phyloP scores from a whole-genome alignment of 2,113 vertebrate species.

The Catharus fuscescens region DNA sequence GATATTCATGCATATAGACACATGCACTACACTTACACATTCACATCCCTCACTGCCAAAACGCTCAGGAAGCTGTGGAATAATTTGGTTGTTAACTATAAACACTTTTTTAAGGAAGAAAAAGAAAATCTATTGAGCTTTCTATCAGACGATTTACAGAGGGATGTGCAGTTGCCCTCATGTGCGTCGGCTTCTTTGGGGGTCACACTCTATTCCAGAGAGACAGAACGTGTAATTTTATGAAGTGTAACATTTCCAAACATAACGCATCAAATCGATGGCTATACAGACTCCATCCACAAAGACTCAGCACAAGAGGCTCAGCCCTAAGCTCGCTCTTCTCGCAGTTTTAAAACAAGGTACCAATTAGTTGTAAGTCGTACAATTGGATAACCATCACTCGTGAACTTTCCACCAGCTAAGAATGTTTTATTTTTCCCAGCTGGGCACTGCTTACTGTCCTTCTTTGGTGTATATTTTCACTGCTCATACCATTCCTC shows the following conservation, averaged over 20 bases:
- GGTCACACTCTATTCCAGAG: slow-evolving; percentile 4
- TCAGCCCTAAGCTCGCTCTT: background rate
- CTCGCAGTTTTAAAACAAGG: background rate
- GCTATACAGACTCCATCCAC: background rate
- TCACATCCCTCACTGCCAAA: background rate
- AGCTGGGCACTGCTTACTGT: background rate
- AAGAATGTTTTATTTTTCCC: background rate
- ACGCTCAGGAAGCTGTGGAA: background rate
- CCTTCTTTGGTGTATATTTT: background rate
- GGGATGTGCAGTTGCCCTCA: background rate
- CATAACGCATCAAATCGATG: slow-evolving; percentile 22
- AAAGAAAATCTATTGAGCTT: background rate
- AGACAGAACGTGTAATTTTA: background rate
- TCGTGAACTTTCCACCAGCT: background rate
- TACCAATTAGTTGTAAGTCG: background rate
- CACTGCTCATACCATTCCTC: background rate
- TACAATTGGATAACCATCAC: background rate
- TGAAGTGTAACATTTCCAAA: slow-evolving; percentile 32
- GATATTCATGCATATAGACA: background rate
- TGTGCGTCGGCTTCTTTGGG: background rate
- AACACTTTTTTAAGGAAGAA: background rate
- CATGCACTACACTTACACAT: background rate
- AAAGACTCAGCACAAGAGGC: background rate
- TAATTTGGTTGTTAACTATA: background rate
- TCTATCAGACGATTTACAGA: background rate